Conservation (phyloP, 2,888 invertebrate genomes). For the Trachelus tabidus region DNA sequence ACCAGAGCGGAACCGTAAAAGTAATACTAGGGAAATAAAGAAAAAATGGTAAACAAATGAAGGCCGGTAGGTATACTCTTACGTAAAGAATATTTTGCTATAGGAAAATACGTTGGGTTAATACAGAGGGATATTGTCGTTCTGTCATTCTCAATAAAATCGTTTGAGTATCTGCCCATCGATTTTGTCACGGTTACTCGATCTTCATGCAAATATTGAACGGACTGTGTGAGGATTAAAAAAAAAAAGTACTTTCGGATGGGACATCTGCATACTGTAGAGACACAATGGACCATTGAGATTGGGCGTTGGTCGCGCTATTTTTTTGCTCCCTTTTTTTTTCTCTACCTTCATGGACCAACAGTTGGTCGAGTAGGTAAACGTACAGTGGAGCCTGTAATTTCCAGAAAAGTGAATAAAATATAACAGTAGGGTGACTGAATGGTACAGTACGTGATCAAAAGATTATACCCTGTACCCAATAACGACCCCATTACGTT, state of each 20-base stretch:
- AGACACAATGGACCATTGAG: not conserved
- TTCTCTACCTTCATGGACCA: constrained; percentile 18
- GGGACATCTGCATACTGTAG: not conserved
- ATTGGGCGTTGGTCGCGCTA: constrained; percentile 8
- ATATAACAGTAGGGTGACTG: constrained; percentile 26
- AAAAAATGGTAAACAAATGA: not conserved
- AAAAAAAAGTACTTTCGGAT: not conserved
- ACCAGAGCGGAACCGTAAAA: not conserved
- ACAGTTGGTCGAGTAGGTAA: constrained; percentile 52
- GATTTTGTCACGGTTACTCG: constrained; percentile 57
- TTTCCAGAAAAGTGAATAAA: constrained; percentile 56
- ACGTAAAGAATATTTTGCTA: not conserved
- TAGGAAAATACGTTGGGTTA: not conserved
- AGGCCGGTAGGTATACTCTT: not conserved
- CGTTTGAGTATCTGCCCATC: constrained; percentile 37
- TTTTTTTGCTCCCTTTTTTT: constrained; percentile 26
- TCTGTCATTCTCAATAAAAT: not conserved
- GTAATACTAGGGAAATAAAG: not conserved
- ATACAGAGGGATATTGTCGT: not conserved
- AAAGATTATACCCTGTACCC: constrained; percentile 4
- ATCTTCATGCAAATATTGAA: constrained; percentile 60
- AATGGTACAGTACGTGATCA: constrained; percentile 15
- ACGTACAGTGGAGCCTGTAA: constrained; percentile 44
- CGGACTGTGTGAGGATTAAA: constrained; percentile 1
- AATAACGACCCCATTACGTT: not conserved